Percentiles rank a stretch among this genome's conserved stretches.
These are phyloP conservation scores for Chondrilla cf. caribensis DNA, from an alignment of 37 sponge, comb jelly and placozoan genomes.

Conservation along the genomic window DNA sequence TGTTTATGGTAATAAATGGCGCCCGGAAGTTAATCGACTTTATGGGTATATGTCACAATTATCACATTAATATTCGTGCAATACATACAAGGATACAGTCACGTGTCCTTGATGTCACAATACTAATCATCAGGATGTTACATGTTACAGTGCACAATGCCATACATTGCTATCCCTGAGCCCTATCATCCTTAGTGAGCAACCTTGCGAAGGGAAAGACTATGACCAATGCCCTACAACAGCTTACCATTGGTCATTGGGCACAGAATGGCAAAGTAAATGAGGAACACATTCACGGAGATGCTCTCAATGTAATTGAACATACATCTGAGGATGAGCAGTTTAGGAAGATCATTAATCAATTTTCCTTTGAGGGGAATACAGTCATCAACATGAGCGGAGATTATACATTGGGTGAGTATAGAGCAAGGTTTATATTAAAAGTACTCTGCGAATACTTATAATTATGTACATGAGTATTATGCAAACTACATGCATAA, in stretches of 20 bases:
- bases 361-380: not conserved
- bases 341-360: not conserved
- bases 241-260: slow-evolving; percentile 6
- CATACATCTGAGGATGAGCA: not conserved
- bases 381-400: slow-evolving; percentile 4
- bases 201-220: not conserved
- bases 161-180: not conserved
- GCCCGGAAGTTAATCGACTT: too few relatives aligned
- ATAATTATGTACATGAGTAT: too few relatives aligned
- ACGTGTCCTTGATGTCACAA: too few relatives aligned
- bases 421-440: not conserved
- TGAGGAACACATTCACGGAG: slow-evolving; percentile 11
- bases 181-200: too few relatives aligned
- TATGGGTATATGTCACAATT: too few relatives aligned
- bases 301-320: not conserved
- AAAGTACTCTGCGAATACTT: not conserved
- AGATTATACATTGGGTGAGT: slow-evolving; percentile 3
- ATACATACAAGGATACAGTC: too few relatives aligned
- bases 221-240: slow-evolving; percentile 4
- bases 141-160: not conserved
- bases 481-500: too few relatives aligned
- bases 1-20: too few relatives aligned
- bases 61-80: too few relatives aligned
- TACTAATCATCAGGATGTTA: too few relatives aligned
- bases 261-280: slow-evolving; percentile 13